These are phyloP conservation scores for Catostylus mosaicus DNA, from an alignment of 30 jellyfish, hydroid and myxozoan genomes.

Conservation along the genomic window DNA sequence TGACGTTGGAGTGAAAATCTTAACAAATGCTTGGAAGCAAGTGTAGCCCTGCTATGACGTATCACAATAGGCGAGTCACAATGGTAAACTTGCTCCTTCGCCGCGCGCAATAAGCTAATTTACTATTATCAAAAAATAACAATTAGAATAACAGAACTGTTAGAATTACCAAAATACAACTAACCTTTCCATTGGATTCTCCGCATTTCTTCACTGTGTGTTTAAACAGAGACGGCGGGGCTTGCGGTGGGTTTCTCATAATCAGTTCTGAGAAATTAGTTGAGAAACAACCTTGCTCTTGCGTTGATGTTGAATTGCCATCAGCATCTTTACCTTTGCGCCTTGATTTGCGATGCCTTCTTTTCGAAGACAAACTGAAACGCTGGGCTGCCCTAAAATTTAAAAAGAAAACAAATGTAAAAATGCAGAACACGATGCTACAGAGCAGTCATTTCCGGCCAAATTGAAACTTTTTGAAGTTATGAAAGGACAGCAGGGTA, in stretches of 20 bases:
- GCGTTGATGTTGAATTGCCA: constrained; percentile 61
- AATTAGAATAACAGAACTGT: no score
- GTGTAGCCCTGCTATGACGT: no score
- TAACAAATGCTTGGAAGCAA: no score
- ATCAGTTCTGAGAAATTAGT: constrained; percentile 89
- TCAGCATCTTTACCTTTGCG: constrained; percentile 63
- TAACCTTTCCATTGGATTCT: constrained; percentile 87
- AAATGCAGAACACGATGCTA: not conserved
- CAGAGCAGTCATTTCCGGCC: no score
- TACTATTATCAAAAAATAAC: no score
- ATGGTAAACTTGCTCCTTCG: no score
- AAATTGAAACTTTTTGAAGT: no score
- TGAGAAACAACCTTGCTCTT: constrained; percentile 65
- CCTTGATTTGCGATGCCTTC: constrained; percentile 62
- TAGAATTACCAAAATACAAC: no score
- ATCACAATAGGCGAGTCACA: no score
- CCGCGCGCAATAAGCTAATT: no score
- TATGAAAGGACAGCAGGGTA: no score
- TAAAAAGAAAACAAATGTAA: not conserved
- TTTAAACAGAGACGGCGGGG: constrained; percentile 92
- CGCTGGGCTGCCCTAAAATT: constrained; percentile 88
- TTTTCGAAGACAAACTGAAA: constrained; percentile 77
- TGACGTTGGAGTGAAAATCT: no score
- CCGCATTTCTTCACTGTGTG: constrained; percentile 70
- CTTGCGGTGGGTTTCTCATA: constrained; percentile 96